A percentile compares a stretch with the other conserved stretches of the same genome.
These are phyloP conservation scores for Drosophila atripex DNA, from an alignment of 2,888 invertebrate species.

Conservation along the genomic window DNA sequence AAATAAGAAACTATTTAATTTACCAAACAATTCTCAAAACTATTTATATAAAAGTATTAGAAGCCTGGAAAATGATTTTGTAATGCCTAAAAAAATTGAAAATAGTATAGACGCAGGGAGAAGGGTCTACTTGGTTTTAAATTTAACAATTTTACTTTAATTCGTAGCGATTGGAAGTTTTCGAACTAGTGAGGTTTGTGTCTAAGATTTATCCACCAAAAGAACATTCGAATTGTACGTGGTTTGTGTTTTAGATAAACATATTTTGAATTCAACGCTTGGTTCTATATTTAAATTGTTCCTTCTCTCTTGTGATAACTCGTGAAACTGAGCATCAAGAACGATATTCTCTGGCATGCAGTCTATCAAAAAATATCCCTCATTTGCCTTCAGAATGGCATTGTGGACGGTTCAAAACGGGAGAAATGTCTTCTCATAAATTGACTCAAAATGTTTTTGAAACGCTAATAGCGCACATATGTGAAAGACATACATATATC, in stretches of 20 bases:
- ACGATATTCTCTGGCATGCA: neutral
- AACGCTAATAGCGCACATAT: slow-evolving; percentile 7
- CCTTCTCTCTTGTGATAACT: slow-evolving; percentile 1
- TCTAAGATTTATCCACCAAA: slow-evolving; percentile 11
- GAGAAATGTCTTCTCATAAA: slow-evolving; percentile 8
- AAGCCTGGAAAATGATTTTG: neutral
- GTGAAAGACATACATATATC: slow-evolving; percentile 1
- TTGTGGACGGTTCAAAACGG: slow-evolving; percentile 13
- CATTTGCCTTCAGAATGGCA: slow-evolving; percentile 42
- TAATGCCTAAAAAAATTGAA: neutral
- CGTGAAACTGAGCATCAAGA: neutral
- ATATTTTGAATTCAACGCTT: slow-evolving; percentile 16
- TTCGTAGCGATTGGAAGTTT: too few species aligned
- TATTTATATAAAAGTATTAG: neutral
- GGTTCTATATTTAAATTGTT: slow-evolving; percentile 17
- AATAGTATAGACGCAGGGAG: neutral
- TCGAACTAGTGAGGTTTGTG: slow-evolving; percentile 24
- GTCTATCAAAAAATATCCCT: slow-evolving; percentile 23
- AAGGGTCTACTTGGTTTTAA: neutral
- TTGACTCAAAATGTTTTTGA: neutral
- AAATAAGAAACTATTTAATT: neutral
- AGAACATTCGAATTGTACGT: neutral
- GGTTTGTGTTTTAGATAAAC: slow-evolving; percentile 19
- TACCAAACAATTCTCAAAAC: neutral
- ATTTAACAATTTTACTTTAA: neutral